Evolutionary conservation across 2,113 vertebrate species (phyloP), one percentile per base, ranked within the genome.

Genomic region (Brevimyrus niger): DNA sequence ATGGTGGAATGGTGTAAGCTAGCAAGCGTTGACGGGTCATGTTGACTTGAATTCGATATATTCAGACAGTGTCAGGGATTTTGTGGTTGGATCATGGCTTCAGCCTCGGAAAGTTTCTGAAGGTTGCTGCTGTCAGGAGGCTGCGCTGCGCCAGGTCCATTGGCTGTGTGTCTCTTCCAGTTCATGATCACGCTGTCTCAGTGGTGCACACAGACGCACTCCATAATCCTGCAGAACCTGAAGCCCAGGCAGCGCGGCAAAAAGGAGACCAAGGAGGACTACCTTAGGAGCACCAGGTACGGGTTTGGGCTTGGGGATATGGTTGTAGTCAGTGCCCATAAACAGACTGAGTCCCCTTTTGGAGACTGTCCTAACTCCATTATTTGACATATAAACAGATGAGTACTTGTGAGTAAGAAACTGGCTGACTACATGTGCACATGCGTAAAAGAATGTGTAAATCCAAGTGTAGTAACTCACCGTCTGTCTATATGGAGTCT

Each of bases 141-240:
- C 46, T 47, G 50, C 82, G 50, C 58, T 53, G 1, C 55, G 50
- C 55, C 19, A 88, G 0, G 69, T 6, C 53, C 1, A 13, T 61
- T 19, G 89, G 47, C 86, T 21, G 87, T 88, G 53, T 90, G 73
- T 88, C 46, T 88, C 42, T 91, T 92, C 53, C 90, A 98, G 97
- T 98, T 99, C 93, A 94, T 99, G 94, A 93, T 93, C 50, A 98
- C 97, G 88, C 92, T 99, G 91, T 97, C 98, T 44, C 97, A 98
- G 92, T 99, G 98, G 97, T 99, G 97, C 91, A 97, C 96, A 35
- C 98, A 99, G 91, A 98, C 97, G 50, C 97, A 98, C 87, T 96
- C 96, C 0, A 94, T 98, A 90, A 95, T 97, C 3, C 96, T 99
- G 23, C 96, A 97, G 91, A 97, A 98, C 94, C 96, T 99, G 89